Conservation (phyloP, 2,113 vertebrate genomes). For the Catagonus wagneri region DNA sequence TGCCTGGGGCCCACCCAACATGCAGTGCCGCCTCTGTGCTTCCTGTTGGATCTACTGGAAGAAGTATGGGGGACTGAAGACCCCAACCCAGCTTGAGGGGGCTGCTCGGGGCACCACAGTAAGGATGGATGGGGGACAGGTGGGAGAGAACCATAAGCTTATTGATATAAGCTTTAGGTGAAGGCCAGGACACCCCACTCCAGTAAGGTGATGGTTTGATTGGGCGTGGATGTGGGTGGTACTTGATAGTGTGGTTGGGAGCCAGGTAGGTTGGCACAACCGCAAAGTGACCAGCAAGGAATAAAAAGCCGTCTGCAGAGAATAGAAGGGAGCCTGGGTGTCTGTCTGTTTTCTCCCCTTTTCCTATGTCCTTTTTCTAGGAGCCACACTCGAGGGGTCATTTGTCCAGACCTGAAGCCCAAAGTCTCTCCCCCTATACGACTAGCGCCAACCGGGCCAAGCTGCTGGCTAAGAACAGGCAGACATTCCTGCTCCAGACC, state of each 20-base stretch:
- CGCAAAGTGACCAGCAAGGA: not conserved
- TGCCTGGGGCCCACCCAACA: constrained; percentile 97
- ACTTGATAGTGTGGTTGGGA: not conserved
- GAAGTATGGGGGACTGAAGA: constrained; percentile 96
- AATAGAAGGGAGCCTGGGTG: not conserved
- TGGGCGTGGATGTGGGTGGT: not conserved
- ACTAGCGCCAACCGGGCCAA: constrained; percentile 95
- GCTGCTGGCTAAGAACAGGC: constrained; percentile 95
- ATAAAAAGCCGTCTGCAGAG: not conserved
- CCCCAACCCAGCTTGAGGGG: constrained; percentile 95
- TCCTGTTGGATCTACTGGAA: constrained; percentile 99
- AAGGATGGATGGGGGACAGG: constrained; percentile 70
- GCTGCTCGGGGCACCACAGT: constrained; percentile 92
- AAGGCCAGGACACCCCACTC: not conserved
- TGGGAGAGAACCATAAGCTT: not conserved
- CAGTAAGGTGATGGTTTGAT: not conserved
- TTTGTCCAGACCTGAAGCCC: constrained; percentile 94
- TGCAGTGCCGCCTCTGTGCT: constrained; percentile 97
- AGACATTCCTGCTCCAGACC: constrained; percentile 96
- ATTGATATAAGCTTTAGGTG: not conserved
- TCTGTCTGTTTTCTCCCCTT: not conserved
- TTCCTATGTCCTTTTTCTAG: constrained; percentile 73
- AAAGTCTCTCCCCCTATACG: constrained; percentile 94
- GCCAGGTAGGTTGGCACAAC: not conserved
- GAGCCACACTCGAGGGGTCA: constrained; percentile 91